Base-by-base conservation (phyloP, 2,888 invertebrate species). In the Cataglyphis albicans region DNA sequence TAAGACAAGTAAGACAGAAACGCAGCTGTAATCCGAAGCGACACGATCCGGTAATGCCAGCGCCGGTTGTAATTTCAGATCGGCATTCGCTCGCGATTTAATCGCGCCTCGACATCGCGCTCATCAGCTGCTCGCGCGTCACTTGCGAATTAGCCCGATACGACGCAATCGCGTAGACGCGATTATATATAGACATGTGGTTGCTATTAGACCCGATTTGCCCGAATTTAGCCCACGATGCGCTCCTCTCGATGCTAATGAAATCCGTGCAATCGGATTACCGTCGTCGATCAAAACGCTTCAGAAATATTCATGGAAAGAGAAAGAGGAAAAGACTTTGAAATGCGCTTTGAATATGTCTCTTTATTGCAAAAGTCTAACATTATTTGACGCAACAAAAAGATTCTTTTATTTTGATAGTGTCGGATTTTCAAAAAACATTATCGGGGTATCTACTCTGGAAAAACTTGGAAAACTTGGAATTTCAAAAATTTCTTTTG, bases 51-150 rank as follows among this genome's bases (percentile, higher is more conserved):
- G 92, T 92, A 92, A 92, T 91, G 90, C 90, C 90, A 83, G 84
- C 75, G 84, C 70, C 89, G 91, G 89, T 81, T 93, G 92, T 94
- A 94, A 94, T 94, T 93, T 93, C 93, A 93, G 93, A 94, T 93
- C 86, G 91, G 92, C 88, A 93, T 93, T 92, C 89, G 90, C 84
- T 86, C 90, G 91, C 89, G 92, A 92, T 93, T 93, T 93, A 93
- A 93, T 93, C 91, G 90, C 91, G 90, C 88, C 87, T 88, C 89
- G 90, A 85, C 89, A 85, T 88, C 41, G 85, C 83, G 68, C 84
- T 74, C 68, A 68, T 82, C 73, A 65, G 48, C 38, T 32, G 52
- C 38, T 41, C 68, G 41, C 38, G 35, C 57, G 48, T 57, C 55
- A 52, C 52, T 48, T 55, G 64, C 52, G 57, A 81, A 81, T 85